Conservation (phyloP, 2,113 vertebrate genomes). For the Ceyx melanurus region DNA sequence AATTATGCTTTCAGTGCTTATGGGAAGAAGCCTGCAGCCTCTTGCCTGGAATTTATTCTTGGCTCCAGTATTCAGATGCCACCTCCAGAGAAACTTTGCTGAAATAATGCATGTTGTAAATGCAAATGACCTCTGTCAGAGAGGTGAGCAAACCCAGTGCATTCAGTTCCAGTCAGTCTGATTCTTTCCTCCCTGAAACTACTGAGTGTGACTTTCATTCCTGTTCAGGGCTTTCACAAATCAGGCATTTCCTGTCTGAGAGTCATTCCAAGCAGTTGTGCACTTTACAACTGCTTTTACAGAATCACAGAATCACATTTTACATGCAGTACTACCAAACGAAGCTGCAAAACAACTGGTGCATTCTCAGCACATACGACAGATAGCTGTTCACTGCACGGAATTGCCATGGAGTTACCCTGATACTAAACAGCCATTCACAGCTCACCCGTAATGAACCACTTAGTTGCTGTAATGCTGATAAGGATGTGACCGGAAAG, state of each 20-base stretch:
- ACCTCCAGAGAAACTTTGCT: background rate
- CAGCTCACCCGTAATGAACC: background rate
- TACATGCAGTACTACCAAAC: background rate
- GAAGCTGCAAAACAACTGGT: background rate
- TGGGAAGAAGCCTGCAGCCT: background rate
- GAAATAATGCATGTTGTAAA: background rate
- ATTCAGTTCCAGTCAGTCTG: background rate
- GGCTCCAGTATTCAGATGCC: background rate
- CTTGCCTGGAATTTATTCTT: background rate
- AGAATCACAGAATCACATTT: background rate
- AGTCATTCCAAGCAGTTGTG: background rate
- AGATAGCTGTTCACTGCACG: background rate
- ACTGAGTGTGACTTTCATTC: background rate
- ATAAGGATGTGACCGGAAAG: background rate
- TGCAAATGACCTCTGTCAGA: background rate
- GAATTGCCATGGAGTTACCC: background rate
- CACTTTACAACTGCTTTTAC: background rate
- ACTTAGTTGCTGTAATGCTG: background rate
- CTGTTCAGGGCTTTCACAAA: background rate
- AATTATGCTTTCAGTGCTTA: background rate
- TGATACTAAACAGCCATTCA: background rate
- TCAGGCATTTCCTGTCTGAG: background rate
- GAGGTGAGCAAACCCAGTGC: background rate
- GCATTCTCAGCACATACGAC: background rate
- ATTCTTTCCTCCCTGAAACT: rapidly evolving